These are phyloP conservation scores for Catocala nupta DNA, from an alignment of 2,888 invertebrate species.

Conservation along the genomic window DNA sequence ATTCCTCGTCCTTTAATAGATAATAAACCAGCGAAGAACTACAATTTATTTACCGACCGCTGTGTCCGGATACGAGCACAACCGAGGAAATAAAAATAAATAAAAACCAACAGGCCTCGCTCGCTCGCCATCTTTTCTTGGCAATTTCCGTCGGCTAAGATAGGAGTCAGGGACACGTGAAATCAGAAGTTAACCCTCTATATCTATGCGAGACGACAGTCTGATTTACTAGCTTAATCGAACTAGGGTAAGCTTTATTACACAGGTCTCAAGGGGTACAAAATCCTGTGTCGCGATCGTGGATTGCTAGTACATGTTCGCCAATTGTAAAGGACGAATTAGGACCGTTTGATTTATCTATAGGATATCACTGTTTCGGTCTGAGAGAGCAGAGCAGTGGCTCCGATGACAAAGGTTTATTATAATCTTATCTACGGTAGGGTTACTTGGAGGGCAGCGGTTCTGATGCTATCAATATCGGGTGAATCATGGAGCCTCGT, in stretches of 20 bases:
- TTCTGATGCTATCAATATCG: constrained; percentile 12
- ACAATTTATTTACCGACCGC: constrained; percentile 66
- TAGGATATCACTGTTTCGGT: constrained; percentile 22
- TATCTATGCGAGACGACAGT: constrained; percentile 76
- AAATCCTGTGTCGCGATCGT: constrained; percentile 58
- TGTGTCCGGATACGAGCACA: constrained; percentile 58
- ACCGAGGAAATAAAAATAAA: constrained; percentile 76
- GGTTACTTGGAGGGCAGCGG: constrained; percentile 13
- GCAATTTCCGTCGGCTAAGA: constrained; percentile 78
- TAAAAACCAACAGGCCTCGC: constrained; percentile 64
- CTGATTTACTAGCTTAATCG: constrained; percentile 81
- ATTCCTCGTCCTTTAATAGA: not conserved
- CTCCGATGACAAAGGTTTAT: constrained; percentile 34
- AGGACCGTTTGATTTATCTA: constrained; percentile 57
- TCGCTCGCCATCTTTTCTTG: constrained; percentile 73
- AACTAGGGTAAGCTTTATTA: constrained; percentile 72
- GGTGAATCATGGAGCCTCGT: not conserved
- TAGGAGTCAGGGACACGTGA: constrained; percentile 77
- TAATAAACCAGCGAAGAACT: constrained; percentile 39
- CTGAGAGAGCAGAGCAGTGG: constrained; percentile 14
- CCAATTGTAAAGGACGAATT: constrained; percentile 61
- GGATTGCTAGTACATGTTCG: constrained; percentile 55
- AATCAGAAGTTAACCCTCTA: constrained; percentile 79
- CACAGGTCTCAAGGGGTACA: constrained; percentile 58
- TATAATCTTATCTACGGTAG: constrained; percentile 18